Base-by-base conservation (phyloP, 2,113 vertebrate genomes). In the Tamias sibiricus region DNA sequence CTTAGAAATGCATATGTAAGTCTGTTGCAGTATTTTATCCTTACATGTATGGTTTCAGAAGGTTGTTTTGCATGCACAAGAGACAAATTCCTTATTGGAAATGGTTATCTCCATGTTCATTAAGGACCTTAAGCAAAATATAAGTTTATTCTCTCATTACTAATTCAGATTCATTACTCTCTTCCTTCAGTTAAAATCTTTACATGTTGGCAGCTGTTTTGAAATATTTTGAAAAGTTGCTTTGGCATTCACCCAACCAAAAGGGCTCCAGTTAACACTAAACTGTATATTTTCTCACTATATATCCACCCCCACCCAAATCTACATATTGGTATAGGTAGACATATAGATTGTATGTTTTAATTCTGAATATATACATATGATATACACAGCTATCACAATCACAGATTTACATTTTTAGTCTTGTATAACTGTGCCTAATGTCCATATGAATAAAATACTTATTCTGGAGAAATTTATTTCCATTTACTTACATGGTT, bases 401-500 rank as follows among this genome's bases (percentile, higher is more conserved):
- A 97, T 98, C 98, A 96, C 76, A 97, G 97, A 86, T 97, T 77
- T 98, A 96, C 93, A 98, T 97, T 97, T 98, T 95, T 88, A 98
- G 98, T 91, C 26, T 0, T 97, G 69, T 90, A 95, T 91, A 96
- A 76, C 93, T 95, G 83, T 96, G 97, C 94, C 94, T 98, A 98
- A 98, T 96, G 96, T 94, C 98, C 92, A 87, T 94, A 91, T 92
- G 84, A 98, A 98, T 98, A 98, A 98, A 98, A 98, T 96, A 96
- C 95, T 93, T 97, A 87, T 97, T 97, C 96, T 97, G 90, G 98
- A 89, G 91, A 98, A 98, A 98, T 98, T 97, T 97, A 98, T 98
- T 98, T 98, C 97, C 98, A 98, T 98, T 97, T 98, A 98, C 97
- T 98, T 98, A 98, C 99, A 98, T 98, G 97, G 97, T 98, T 98